Conservation (phyloP, 2,888 invertebrate species). For the Tethea ocularis region DNA sequence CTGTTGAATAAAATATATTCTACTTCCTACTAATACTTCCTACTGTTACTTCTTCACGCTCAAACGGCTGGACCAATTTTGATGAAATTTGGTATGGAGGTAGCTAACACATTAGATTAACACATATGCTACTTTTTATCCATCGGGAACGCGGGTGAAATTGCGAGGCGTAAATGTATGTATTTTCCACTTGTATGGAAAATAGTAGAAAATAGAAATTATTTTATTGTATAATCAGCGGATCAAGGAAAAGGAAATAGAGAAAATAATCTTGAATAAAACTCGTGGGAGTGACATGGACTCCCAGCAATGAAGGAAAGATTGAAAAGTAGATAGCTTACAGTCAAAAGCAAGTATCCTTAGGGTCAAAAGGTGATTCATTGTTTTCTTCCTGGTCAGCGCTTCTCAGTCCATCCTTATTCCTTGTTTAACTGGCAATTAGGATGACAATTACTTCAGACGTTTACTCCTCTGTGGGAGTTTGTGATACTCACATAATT, state of each 20-base stretch:
- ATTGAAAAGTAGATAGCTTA: background rate
- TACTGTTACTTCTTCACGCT: too few relatives aligned
- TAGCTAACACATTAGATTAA: too few relatives aligned
- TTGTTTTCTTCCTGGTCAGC: background rate
- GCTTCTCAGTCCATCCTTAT: background rate
- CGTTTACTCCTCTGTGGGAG: background rate
- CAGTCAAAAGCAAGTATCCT: background rate
- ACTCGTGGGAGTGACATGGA: background rate
- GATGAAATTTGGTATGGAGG: too few relatives aligned
- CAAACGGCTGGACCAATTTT: too few relatives aligned
- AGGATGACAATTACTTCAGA: background rate
- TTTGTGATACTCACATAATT: background rate
- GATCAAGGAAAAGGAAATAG: background rate
- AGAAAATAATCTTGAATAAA: background rate
- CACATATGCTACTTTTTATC: too few relatives aligned
- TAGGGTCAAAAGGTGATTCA: conserved; percentile 1
- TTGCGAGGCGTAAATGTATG: too few relatives aligned
- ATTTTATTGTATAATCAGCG: background rate
- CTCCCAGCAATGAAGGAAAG: background rate
- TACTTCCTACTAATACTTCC: too few relatives aligned
- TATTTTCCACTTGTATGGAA: too few relatives aligned
- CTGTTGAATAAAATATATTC: too few relatives aligned
- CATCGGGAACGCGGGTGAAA: too few relatives aligned
- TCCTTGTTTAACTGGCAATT: background rate
- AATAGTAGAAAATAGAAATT: too few relatives aligned